Percentiles rank a stretch among this genome's conserved stretches.
phyloP scores from a whole-genome alignment of 2,888 invertebrate species.

The Terebella lapidaria region DNA sequence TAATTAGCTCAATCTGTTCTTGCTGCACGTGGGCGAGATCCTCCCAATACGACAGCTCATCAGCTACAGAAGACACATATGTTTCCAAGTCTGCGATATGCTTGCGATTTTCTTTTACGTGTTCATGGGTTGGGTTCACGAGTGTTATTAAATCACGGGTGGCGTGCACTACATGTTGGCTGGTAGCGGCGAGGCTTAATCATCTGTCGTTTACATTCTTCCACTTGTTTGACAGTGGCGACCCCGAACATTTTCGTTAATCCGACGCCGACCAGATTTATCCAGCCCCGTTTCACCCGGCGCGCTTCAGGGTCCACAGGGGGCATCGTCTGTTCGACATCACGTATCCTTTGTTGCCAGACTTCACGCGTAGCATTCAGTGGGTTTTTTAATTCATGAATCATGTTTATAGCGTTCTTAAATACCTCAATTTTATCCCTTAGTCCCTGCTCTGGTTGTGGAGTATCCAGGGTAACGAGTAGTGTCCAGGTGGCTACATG shows the following conservation, averaged over 20 bases:
- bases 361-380: neutral
- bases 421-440: neutral
- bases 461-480: neutral
- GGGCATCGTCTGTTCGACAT: neutral
- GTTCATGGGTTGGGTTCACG: neutral
- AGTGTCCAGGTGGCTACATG: neutral
- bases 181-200: neutral
- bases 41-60: no score
- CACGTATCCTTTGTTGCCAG: neutral
- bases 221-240: neutral
- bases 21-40: no score
- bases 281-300: neutral
- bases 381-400: neutral
- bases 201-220: neutral
- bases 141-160: neutral
- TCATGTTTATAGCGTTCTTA: neutral
- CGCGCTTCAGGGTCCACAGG: neutral
- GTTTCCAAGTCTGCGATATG: neutral
- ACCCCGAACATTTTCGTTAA: neutral
- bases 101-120: neutral
- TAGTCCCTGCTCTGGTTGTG: neutral
- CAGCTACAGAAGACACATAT: no score
- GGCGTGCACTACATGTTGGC: neutral
- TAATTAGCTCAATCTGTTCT: no score
- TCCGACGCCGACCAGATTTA: neutral